Evolutionary conservation across 2,888 invertebrate species (phyloP).

Genomic region (Himalopsyche japonica): DNA sequence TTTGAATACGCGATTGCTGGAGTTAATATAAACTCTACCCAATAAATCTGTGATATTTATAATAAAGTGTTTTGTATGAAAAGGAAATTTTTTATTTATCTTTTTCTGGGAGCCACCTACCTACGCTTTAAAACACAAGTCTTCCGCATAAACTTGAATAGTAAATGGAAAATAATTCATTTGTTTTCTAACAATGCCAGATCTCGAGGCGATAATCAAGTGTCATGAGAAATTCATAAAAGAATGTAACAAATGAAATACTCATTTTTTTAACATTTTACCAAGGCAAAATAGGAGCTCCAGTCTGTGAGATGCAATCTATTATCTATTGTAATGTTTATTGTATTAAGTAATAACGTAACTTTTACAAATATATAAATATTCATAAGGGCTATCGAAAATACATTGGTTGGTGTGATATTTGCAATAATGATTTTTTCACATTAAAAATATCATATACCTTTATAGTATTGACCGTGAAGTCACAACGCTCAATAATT

Average conservation of each 20-base stretch:
- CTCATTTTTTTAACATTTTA: too few relatives aligned
- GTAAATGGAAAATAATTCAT: neutral
- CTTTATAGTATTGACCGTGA: too few relatives aligned
- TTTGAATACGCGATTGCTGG: neutral
- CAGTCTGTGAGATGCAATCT: neutral
- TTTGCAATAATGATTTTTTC: too few relatives aligned
- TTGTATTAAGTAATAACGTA: too few relatives aligned
- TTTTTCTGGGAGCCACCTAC: neutral
- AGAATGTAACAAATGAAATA: neutral
- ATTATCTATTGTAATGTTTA: neutral
- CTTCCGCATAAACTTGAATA: neutral
- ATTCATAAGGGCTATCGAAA: too few relatives aligned
- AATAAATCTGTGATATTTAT: neutral
- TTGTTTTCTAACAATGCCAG: neutral
- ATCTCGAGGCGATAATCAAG: neutral
- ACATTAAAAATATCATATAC: too few relatives aligned
- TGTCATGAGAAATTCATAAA: neutral
- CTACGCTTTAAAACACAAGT: neutral
- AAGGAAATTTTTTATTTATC: neutral
- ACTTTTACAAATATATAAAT: too few relatives aligned
- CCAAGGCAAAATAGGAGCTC: neutral
- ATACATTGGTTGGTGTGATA: too few relatives aligned
- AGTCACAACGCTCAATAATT: too few relatives aligned
- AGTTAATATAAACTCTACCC: neutral
- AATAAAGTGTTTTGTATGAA: neutral